Conservation (phyloP, 2,888 invertebrate species). For the Trimorus sp. region DNA sequence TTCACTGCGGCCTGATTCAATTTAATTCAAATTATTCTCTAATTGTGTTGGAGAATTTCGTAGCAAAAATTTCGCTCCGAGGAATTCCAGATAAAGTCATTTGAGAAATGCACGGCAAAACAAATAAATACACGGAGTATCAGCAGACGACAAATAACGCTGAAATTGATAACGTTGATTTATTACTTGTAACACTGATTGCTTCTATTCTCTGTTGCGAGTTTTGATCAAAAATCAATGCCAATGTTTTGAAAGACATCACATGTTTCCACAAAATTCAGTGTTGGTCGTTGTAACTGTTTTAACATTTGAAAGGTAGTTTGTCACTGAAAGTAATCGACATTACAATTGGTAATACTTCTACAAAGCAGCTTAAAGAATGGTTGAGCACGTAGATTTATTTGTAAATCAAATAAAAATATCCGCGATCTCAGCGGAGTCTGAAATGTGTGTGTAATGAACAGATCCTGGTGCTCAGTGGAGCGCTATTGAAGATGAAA, state of each 20-base stretch:
- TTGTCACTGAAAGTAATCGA: too few species aligned
- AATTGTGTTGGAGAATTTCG: neutral
- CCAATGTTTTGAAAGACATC: neutral
- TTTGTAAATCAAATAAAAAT: conserved; percentile 57
- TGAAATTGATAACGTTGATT: conserved; percentile 1
- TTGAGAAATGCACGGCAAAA: too few species aligned
- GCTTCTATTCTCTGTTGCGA: neutral
- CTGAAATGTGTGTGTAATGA: conserved; percentile 56
- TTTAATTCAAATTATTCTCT: neutral
- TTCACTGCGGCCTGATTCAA: conserved; percentile 9
- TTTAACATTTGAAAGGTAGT: too few species aligned
- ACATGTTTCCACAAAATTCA: too few species aligned
- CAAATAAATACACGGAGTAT: too few species aligned
- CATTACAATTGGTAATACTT: neutral
- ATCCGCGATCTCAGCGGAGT: conserved; percentile 48
- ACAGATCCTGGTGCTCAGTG: conserved; percentile 35
- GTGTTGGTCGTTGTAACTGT: too few species aligned
- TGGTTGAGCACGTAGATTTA: conserved; percentile 15
- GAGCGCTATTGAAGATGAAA: conserved; percentile 31
- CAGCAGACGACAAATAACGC: neutral
- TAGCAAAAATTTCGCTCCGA: too few species aligned
- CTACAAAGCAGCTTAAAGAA: conserved; percentile 25
- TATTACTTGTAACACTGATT: neutral
- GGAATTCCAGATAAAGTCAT: too few species aligned
- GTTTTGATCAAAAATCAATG: neutral